A percentile compares a stretch with the other conserved stretches of the same genome.
Evolutionary conservation across 2,113 vertebrate genomes (phyloP).

Genomic region (Lipophrys pholis): DNA sequence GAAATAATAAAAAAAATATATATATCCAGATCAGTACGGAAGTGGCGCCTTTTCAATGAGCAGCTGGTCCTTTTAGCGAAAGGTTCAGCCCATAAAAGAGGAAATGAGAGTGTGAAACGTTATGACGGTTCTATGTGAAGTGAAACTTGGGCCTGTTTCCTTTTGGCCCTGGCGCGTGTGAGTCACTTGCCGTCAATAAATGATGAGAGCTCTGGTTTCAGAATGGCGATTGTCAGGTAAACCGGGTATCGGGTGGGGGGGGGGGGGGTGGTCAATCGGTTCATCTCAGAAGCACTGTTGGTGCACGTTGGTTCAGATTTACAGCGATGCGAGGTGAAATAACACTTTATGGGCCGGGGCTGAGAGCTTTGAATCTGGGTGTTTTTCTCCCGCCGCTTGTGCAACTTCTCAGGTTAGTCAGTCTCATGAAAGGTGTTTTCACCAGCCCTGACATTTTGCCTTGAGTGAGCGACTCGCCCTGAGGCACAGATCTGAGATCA

Average conservation of each 20-base stretch:
- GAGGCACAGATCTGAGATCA: constrained; percentile 35
- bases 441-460: constrained; percentile 16
- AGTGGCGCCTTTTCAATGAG: constrained; percentile 69
- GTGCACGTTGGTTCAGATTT: too few relatives aligned
- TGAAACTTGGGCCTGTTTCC: constrained; percentile 55
- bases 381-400: constrained; percentile 1
- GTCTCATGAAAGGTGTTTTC: background rate
- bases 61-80: background rate
- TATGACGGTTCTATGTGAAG: constrained; percentile 32
- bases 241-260: too few relatives aligned
- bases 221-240: constrained; percentile 65
- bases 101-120: constrained; percentile 65
- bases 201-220: constrained; percentile 75
- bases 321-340: too few relatives aligned
- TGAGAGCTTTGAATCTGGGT: too few relatives aligned
- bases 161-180: constrained; percentile 42
- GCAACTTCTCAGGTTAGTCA: constrained; percentile 25
- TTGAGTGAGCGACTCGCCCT: constrained; percentile 2
- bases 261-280: too few relatives aligned
- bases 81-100: constrained; percentile 41
- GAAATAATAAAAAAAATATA: constrained; percentile 77
- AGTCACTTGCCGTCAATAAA: constrained; percentile 75
- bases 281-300: too few relatives aligned
- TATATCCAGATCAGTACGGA: constrained; percentile 76
- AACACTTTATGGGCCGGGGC: too few relatives aligned